These are phyloP conservation scores for Siphlonurus alternatus DNA, from an alignment of 2,888 invertebrate species.

Conservation along the genomic window DNA sequence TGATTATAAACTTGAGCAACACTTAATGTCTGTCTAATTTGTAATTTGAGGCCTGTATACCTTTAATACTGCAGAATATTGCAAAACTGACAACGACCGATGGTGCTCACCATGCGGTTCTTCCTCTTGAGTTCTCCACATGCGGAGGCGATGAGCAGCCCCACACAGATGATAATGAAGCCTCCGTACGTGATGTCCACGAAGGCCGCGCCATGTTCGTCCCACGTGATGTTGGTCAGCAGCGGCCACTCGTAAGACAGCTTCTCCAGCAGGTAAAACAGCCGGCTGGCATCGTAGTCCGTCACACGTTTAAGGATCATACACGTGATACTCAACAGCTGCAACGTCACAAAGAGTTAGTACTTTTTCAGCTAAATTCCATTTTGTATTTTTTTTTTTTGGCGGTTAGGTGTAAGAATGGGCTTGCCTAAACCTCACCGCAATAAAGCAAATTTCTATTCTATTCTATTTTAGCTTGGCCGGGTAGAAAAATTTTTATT, in stretches of 20 bases:
- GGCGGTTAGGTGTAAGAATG: no score
- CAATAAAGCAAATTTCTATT: no score
- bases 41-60: no score
- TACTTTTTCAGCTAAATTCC: no score
- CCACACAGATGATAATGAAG: conserved; percentile 51
- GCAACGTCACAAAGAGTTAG: no score
- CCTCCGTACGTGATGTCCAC: conserved; percentile 46
- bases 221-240: conserved; percentile 56
- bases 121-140: conserved; percentile 40
- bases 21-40: no score
- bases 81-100: no score
- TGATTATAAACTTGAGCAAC: no score
- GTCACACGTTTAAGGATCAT: conserved; percentile 51
- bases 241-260: conserved; percentile 57
- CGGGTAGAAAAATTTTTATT: no score
- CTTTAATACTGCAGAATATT: no score
- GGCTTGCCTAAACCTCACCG: no score
- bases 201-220: conserved; percentile 45
- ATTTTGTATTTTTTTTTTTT: not conserved
- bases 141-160: conserved; percentile 44
- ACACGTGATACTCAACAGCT: conserved; percentile 50
- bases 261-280: conserved; percentile 51
- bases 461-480: no score
- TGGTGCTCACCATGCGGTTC: not conserved
- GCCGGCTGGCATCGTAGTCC: conserved; percentile 49